Evolutionary conservation across 37 sponge, comb jelly and placozoan species (phyloP), one percentile per base, ranked within the genome.

Genomic region (Aplysina aerophoba): DNA sequence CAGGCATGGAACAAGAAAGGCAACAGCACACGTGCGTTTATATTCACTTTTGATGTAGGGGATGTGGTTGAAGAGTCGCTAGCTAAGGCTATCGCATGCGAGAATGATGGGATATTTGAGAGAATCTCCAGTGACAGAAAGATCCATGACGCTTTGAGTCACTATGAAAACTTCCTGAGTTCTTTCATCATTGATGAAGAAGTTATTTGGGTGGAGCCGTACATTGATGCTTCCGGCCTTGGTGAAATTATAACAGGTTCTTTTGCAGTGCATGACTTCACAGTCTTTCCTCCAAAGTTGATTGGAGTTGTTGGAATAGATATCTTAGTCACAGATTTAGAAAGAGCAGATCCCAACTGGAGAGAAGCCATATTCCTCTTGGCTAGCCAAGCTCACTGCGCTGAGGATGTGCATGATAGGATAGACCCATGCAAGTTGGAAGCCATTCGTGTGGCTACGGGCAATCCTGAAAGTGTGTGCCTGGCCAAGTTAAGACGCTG

Each of bases 141-240:
- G 8, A 17, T 75, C 3, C 78, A 54, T 53, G 31, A 25, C 17
- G 15, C 1, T 12, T 17, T 83, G 84, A 83, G 65, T 13, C 59
- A 77, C 15, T 85, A 85, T 59, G 81, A 85, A 59, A 25, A 78
- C 34, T 85, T 55, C 79, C 75, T 82, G 24, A 30, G 82, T 60
- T 15, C 65, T 60, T 24, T 75, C 3, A 35, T 27, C 14, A 40
- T 39, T 19, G 40, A 25, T 15, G 37, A n/a, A 31, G 64, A 79
- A 8, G 35, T 50, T 33, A 27, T 55, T 4, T 78, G 79, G 79
- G 64, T 68, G 20, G 86, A 67, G 50, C 86, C 86, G 1, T 85
- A 85, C 30, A 40, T 85, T 38, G 86, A 85, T 56, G 83, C 37
- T 15, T 85, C 34, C 25, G 86, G 86, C 14, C 80, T 85, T 15